Evolutionary conservation across 2,888 invertebrate genomes (phyloP).

Genomic region (Acleris holmiana): DNA sequence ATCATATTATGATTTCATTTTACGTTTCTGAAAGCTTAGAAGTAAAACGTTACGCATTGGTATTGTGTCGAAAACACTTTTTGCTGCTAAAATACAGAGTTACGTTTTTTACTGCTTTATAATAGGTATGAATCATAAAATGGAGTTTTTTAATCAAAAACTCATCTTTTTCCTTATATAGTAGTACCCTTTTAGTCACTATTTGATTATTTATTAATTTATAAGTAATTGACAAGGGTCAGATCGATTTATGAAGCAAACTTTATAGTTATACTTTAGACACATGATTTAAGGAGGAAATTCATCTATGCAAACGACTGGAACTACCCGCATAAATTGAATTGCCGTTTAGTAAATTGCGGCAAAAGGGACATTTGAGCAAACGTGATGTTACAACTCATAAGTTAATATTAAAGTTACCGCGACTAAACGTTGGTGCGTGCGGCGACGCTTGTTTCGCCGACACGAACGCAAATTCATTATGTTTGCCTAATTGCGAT

Average conservation of each 20-base stretch:
- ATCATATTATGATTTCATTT: slow-evolving; percentile 59
- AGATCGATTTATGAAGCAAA: too few relatives aligned
- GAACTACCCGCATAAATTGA: not conserved
- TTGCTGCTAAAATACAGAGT: too few relatives aligned
- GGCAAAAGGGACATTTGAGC: not conserved
- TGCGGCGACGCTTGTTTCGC: slow-evolving; percentile 2
- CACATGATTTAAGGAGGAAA: too few relatives aligned
- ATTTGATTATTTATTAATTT: too few relatives aligned
- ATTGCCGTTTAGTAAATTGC: not conserved
- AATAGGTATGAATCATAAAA: too few relatives aligned
- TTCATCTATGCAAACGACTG: not conserved
- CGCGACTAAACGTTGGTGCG: slow-evolving; percentile 15
- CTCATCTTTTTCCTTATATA: too few relatives aligned
- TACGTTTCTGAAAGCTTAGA: slow-evolving; percentile 14
- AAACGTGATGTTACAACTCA: slow-evolving; percentile 4
- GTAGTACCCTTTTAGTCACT: too few relatives aligned
- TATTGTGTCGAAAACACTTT: not conserved
- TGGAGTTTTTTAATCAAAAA: too few relatives aligned
- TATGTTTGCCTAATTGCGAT: slow-evolving; percentile 6
- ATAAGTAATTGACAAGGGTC: too few relatives aligned
- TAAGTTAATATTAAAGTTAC: slow-evolving; percentile 21
- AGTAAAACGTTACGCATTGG: not conserved
- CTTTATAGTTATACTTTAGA: too few relatives aligned
- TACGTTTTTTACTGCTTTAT: too few relatives aligned
- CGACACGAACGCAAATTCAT: slow-evolving; percentile 9